Percentiles rank a stretch among this genome's conserved stretches.
These are phyloP conservation scores for Ametastegia equiseti DNA, from an alignment of 2,888 invertebrate genomes.

Conservation along the genomic window DNA sequence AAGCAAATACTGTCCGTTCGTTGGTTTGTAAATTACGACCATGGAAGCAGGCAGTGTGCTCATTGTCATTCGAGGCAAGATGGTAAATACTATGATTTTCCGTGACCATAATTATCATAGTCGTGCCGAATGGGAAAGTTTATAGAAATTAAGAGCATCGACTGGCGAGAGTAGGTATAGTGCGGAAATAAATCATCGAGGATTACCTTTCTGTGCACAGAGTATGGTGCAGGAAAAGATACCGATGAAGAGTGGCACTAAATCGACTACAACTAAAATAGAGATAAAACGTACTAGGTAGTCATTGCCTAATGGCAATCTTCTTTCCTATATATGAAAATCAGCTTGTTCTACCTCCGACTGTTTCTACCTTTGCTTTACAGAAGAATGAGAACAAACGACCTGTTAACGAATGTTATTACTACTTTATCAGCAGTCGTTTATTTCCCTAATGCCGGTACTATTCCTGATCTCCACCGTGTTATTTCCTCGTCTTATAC, in stretches of 20 bases:
- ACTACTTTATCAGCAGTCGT: conserved; percentile 44
- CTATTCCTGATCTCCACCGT: neutral
- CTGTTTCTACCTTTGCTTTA: neutral
- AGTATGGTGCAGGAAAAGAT: neutral
- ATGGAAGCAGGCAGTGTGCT: neutral
- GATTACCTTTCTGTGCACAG: neutral
- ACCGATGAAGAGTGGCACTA: neutral
- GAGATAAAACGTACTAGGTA: neutral
- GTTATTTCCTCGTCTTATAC: neutral
- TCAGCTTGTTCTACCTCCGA: neutral
- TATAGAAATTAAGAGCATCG: neutral
- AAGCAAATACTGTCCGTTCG: neutral
- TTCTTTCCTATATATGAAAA: neutral
- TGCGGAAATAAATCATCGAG: neutral
- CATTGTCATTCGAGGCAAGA: neutral
- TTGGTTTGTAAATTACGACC: neutral
- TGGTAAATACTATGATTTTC: conserved; percentile 22
- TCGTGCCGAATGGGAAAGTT: conserved; percentile 18
- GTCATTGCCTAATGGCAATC: too few species aligned
- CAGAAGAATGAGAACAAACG: conserved; percentile 18
- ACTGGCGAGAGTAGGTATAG: too few species aligned
- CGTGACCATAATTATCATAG: neutral
- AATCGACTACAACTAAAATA: neutral
- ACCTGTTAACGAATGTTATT: conserved; percentile 39
- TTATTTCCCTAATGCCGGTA: conserved; percentile 10